These are phyloP conservation scores for Ictidomys tridecemlineatus DNA, from an alignment of 2,113 vertebrate genomes.

Conservation along the genomic window DNA sequence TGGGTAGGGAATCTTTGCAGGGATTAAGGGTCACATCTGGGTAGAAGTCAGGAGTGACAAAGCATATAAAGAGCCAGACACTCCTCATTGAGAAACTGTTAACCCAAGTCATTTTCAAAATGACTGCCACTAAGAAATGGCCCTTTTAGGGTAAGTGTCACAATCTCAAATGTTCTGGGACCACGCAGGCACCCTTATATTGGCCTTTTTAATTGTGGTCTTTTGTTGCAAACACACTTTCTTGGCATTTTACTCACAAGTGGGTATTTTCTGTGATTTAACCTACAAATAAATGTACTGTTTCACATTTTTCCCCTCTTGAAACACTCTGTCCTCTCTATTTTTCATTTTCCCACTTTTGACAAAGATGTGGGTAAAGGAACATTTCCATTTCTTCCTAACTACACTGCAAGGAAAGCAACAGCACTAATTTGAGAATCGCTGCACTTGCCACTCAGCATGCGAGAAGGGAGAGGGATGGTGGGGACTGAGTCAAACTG, in stretches of 20 bases:
- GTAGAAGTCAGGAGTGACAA: neutral
- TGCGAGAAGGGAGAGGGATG: neutral
- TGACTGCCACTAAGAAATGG: neutral
- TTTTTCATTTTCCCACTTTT: neutral
- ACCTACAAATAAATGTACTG: neutral
- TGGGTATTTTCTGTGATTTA: neutral
- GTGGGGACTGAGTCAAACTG: neutral
- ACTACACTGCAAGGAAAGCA: neutral
- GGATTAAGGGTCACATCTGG: rapidly evolving
- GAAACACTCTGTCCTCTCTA: neutral
- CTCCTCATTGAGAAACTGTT: neutral
- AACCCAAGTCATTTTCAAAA: neutral
- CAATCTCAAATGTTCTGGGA: too few relatives aligned
- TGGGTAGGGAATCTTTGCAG: neutral
- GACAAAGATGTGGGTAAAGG: neutral
- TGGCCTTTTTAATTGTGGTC: neutral
- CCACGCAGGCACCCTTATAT: neutral
- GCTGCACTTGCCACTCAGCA: neutral
- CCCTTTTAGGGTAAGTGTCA: too few relatives aligned
- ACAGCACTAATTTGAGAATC: rapidly evolving
- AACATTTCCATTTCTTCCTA: neutral
- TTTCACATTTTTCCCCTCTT: neutral
- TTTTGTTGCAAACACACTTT: neutral
- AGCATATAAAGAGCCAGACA: neutral
- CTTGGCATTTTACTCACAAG: conserved; percentile 4